Base-by-base conservation (phyloP, 64 coral and sea anemone genomes). In the Acropora yongei region DNA sequence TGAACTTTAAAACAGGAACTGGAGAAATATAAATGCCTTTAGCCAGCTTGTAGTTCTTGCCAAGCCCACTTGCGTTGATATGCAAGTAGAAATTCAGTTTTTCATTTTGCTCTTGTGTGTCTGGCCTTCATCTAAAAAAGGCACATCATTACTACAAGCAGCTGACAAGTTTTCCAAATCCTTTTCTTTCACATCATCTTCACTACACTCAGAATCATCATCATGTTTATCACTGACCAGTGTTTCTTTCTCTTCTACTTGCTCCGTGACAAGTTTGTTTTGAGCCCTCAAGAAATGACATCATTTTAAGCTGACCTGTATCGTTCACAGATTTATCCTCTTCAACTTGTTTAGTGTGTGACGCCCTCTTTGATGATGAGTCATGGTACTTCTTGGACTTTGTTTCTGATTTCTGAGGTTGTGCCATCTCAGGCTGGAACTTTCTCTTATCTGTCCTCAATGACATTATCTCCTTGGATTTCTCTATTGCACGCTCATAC, bases 21-120 rank as follows among this genome's bases (percentile, higher is more conserved):
- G 66, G 84, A 49, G 84, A 87, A 74, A 87, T 51, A 87, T 87
- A 87, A 87, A 87, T 74, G 47, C 84, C 69, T 45, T 74, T 68
- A 87, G 84, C 61, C 68, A 51, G 44, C 69, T 74, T 87, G 55
- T 87, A 87, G 67, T 74, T 71, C 4, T 66, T 69, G 63, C 84
- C 84, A 87, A 87, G 58, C 61, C 84, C 84, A 51, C 84, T 71
- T 87, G 40, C 58, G 51, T 87, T 87, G 20, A 87, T 68, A 49
- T 87, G 69, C 72, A 74, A 42, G 47, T 71, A 74, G n/a, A 47
- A 42, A 40, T 71, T 74, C 69, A 72, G 84, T 68, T 47, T 74
- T 71, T 87, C 84, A 63, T 74, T 71, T 75, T 75, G 72, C 72
- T 75, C 72, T 75, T 75, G 72, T 75, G 72, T 75, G 7, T 75